Evolutionary conservation across 2,797 vertebrate genomes (phyloP), one percentile per base, ranked within the genome.

Genomic region (Melanotaenia maccullochi): DNA sequence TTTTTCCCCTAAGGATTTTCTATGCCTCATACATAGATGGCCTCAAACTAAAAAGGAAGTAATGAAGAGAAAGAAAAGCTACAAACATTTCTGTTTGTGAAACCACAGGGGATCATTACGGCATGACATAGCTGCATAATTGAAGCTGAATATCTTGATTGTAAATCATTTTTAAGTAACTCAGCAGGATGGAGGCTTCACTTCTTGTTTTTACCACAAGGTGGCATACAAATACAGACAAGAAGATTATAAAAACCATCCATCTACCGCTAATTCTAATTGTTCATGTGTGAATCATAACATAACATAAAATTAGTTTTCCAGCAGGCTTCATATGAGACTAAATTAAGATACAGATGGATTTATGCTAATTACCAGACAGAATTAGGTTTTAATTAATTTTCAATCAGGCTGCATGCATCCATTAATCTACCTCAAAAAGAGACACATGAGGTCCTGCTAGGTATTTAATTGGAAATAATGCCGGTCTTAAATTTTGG

Each of bases 381-480:
- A 18, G n/a, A 80, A 82, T 86, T 82, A 60, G 22, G 35, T 69
- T 78, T 81, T 11, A 66, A 87, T 83, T 75, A 85, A 86, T 82
- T 65, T 25, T 33, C 68, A 13, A 36, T 85, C 62, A 74, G 40
- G 24, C 42, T 35, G 35, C 25, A 61, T 2, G 8, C 54, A 62
- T 1, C 25, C 54, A 79, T 89, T 89, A 65, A 81, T 80, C 66
- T 55, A 4, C 22, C 28, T 7, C 44, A 60, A 57, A 85, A 79
- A 57, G 56, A 84, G 75, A 83, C 69, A 67, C 67, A 68, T n/a
- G 75, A 73, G 70, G 54, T 70, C 70, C 78, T 69, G 78, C 28
- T 3, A 44, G 36, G 66, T 80, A 88, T 88, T 84, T 75, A 85
- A 92, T 93, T 86, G 81, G 32, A 63, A 75, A 68, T 84, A 65